Evolutionary conservation across 2,797 vertebrate genomes (phyloP).

Genomic region (Heterohyrax brucei): DNA sequence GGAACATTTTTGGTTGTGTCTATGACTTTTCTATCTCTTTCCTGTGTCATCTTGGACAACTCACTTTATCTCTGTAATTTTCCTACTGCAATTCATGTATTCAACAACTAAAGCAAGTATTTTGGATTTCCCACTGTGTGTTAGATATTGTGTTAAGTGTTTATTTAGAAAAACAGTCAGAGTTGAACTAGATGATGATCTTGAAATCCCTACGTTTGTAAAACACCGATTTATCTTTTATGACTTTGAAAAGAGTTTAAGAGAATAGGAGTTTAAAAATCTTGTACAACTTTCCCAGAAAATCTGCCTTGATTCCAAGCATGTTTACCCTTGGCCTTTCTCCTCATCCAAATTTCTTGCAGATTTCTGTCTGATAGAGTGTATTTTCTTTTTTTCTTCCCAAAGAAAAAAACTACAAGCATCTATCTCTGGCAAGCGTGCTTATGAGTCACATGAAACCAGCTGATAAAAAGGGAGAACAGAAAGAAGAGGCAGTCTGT

Average conservation of each 20-base stretch:
- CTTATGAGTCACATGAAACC: conserved; percentile 73
- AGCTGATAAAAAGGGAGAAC: conserved; percentile 73
- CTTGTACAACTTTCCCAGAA: conserved; percentile 33
- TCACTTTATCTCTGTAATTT: conserved; percentile 36
- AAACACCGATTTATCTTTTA: conserved; percentile 27
- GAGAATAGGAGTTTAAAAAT: conserved; percentile 59
- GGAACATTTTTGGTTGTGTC: not conserved
- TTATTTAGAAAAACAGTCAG: conserved; percentile 47
- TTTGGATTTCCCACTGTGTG: not conserved
- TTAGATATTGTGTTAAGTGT: not conserved
- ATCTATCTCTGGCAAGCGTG: conserved; percentile 79
- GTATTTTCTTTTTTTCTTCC: too few species aligned
- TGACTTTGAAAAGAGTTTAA: conserved; percentile 70
- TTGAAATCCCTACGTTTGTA: conserved; percentile 45
- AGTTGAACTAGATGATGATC: conserved; percentile 33
- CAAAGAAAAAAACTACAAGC: conserved; percentile 64
- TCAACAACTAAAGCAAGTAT: not conserved
- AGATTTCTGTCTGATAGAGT: conserved; percentile 77
- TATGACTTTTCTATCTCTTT: not conserved
- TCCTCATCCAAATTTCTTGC: conserved; percentile 79
- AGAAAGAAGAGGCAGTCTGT: conserved; percentile 67
- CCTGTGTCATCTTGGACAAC: not conserved
- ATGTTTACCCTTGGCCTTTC: conserved; percentile 73
- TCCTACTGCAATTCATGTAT: conserved; percentile 1
- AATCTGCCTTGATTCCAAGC: conserved; percentile 58